phyloP scores from a whole-genome alignment of 2,888 invertebrate genomes.

The Rhodophaea formosa region DNA sequence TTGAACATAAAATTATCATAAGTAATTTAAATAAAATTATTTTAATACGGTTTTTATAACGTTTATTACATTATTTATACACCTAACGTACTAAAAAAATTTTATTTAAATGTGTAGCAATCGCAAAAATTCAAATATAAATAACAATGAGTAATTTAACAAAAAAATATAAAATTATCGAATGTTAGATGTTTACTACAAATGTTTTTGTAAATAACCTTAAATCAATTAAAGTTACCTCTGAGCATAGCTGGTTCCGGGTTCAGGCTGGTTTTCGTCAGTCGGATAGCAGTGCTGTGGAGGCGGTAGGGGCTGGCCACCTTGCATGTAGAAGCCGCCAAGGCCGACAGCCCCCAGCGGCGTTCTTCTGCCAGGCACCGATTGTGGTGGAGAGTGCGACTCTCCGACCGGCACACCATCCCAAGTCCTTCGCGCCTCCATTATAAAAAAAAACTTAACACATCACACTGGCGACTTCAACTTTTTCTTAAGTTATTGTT shows the following conservation, averaged over 20 bases:
- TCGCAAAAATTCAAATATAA: too few relatives aligned
- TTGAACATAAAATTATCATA: too few relatives aligned
- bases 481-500: slow-evolving; percentile 31
- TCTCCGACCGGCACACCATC: slow-evolving; percentile 73
- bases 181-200: too few relatives aligned
- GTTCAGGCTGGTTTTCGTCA: slow-evolving; percentile 91
- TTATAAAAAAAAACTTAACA: slow-evolving; percentile 54
- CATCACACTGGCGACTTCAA: slow-evolving; percentile 50
- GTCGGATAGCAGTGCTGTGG: slow-evolving; percentile 82
- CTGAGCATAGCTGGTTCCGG: slow-evolving; percentile 78
- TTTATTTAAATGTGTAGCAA: too few relatives aligned
- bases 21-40: too few relatives aligned
- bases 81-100: too few relatives aligned
- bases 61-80: too few relatives aligned
- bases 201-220: not conserved
- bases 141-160: too few relatives aligned
- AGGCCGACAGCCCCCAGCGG: slow-evolving; percentile 92
- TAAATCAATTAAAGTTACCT: slow-evolving; percentile 49
- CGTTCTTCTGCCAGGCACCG: slow-evolving; percentile 86
- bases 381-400: slow-evolving; percentile 79
- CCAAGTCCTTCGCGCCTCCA: slow-evolving; percentile 77
- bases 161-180: too few relatives aligned
- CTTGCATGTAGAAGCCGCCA: slow-evolving; percentile 93
- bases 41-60: too few relatives aligned
- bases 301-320: slow-evolving; percentile 75